Conservation (phyloP, 2,888 invertebrate species). For the Coelogynopora nodosa region DNA sequence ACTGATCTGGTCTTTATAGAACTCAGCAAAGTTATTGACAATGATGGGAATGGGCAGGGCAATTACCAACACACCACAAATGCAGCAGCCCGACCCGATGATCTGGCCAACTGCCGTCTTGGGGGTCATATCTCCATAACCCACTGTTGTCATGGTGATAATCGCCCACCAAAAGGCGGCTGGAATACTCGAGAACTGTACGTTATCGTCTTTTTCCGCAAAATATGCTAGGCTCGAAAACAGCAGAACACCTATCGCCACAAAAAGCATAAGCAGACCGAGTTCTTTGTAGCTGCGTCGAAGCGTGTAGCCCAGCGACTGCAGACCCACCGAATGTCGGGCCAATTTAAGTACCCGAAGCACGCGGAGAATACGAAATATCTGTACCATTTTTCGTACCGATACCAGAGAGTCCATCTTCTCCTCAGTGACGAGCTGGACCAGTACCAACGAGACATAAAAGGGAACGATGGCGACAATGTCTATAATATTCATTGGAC, state of each 20-base stretch:
- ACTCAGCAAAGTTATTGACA: no score
- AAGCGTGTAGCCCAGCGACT: slow-evolving; percentile 93
- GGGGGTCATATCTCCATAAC: no score
- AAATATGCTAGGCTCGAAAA: slow-evolving; percentile 98
- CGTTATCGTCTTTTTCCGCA: slow-evolving; percentile 84
- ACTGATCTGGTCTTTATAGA: slow-evolving; percentile 99
- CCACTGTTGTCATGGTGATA: no score
- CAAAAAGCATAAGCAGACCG: slow-evolving; percentile 91
- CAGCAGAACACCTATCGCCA: slow-evolving; percentile 96
- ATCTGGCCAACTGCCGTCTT: no score
- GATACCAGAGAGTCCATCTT: slow-evolving; percentile 37
- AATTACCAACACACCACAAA: no score
- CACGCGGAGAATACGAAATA: slow-evolving; percentile 77
- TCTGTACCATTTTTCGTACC: slow-evolving; percentile 75
- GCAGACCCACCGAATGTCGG: slow-evolving; percentile 93
- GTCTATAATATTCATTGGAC: slow-evolving; percentile 95
- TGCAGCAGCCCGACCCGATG: no score
- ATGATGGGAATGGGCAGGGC: no score
- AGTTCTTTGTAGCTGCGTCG: slow-evolving; percentile 97
- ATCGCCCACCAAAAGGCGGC: no score
- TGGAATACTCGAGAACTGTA: slow-evolving; percentile 94
- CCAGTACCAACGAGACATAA: slow-evolving; percentile 91
- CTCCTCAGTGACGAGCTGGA: slow-evolving; percentile 73
- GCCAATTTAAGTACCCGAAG: slow-evolving; percentile 66
- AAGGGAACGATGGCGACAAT: slow-evolving; percentile 96